phyloP scores from a whole-genome alignment of 2,797 vertebrate species.

The Valencia hispanica region DNA sequence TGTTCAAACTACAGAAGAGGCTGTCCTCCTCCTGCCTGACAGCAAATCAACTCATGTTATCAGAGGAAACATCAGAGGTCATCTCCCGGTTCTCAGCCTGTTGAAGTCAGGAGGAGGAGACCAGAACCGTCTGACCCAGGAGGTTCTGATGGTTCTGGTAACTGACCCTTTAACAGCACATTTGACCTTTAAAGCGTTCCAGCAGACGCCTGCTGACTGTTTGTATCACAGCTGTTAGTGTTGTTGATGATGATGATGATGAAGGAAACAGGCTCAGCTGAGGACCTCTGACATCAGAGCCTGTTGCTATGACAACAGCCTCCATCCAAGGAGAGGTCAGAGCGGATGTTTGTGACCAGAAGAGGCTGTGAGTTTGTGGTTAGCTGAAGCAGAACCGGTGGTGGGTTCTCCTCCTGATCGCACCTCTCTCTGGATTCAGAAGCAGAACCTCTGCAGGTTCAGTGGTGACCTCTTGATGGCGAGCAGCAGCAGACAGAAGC shows the following conservation, averaged over 20 bases:
- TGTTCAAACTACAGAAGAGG: not conserved
- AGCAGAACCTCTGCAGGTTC: constrained; percentile 4
- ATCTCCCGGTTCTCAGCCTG: not conserved
- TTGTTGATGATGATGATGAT: not conserved
- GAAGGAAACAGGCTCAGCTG: too few relatives aligned
- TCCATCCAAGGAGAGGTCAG: not conserved
- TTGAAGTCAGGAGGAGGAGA: not conserved
- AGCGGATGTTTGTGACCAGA: not conserved
- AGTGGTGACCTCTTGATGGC: not conserved
- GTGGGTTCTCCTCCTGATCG: not conserved
- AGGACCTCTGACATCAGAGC: not conserved
- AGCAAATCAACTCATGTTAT: not conserved
- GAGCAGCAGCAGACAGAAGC: too few relatives aligned
- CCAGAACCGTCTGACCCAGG: not conserved
- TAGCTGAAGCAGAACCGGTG: not conserved
- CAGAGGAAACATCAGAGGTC: not conserved
- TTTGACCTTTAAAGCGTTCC: not conserved
- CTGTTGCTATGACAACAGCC: constrained; percentile 13
- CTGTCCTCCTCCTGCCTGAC: not conserved
- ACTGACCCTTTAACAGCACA: not conserved
- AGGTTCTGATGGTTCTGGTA: not conserved
- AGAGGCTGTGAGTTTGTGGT: not conserved
- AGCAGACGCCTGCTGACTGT: not conserved
- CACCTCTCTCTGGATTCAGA: not conserved
- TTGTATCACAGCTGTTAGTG: not conserved